Conservation (phyloP, 2,888 invertebrate genomes). For the Drosophila siamana region DNA sequence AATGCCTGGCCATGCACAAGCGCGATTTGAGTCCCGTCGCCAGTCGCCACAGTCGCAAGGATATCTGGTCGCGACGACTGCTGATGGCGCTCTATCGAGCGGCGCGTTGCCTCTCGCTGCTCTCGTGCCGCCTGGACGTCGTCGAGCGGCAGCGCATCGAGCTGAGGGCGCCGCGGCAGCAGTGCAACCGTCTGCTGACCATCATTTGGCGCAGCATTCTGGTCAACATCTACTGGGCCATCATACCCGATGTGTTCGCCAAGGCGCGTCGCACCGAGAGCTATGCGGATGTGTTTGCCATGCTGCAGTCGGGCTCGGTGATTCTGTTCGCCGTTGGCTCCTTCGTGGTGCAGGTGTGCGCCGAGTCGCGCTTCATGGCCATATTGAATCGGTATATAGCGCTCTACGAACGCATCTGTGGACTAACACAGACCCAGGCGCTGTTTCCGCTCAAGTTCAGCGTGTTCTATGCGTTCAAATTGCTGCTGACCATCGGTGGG, state of each 20-base stretch:
- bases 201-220: constrained; percentile 59
- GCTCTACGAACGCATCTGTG: constrained; percentile 54
- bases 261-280: constrained; percentile 13
- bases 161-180: constrained; percentile 37
- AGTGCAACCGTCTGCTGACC: constrained; percentile 41
- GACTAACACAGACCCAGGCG: constrained; percentile 25
- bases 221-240: constrained; percentile 50
- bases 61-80: constrained; percentile 55
- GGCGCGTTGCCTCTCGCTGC: constrained; percentile 64
- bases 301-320: constrained; percentile 64
- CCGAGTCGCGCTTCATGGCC: constrained; percentile 47
- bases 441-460: constrained; percentile 63
- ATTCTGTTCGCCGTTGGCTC: constrained; percentile 62
- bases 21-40: constrained; percentile 25
- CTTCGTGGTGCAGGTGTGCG: constrained; percentile 62
- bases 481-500: constrained; percentile 63
- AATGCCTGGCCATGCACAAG: constrained; percentile 43
- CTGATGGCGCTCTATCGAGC: constrained; percentile 57
- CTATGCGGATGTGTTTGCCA: constrained; percentile 59
- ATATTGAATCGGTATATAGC: constrained; percentile 67
- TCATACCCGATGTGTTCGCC: constrained; percentile 52
- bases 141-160: constrained; percentile 25
- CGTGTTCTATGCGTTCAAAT: constrained; percentile 53
- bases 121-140: constrained; percentile 55
- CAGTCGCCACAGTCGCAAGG: constrained; percentile 24